A percentile compares a stretch with the other conserved stretches of the same genome.
Conservation (phyloP, 2,888 invertebrate species). For the Laothoe populi region DNA sequence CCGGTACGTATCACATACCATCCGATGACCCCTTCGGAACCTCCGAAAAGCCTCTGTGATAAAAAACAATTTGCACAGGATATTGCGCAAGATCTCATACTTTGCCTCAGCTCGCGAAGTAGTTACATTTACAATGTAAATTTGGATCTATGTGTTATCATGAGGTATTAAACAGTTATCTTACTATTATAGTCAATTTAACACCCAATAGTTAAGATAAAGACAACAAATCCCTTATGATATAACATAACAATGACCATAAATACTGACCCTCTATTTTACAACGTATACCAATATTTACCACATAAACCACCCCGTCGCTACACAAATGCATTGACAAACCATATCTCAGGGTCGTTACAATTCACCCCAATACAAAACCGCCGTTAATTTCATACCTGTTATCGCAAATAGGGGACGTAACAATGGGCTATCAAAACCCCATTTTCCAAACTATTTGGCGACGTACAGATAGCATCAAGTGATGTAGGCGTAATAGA, state of each 20-base stretch:
- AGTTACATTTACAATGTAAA: too few species aligned
- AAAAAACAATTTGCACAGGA: too few species aligned
- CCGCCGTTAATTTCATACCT: constrained; percentile 22
- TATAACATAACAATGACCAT: not conserved
- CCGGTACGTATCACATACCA: too few species aligned
- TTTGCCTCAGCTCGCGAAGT: too few species aligned
- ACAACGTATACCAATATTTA: too few species aligned
- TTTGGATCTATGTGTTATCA: too few species aligned
- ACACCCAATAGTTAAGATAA: not conserved
- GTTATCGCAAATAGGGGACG: constrained; percentile 24
- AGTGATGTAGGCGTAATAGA: constrained; percentile 22
- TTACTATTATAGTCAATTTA: not conserved
- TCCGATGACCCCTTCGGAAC: too few species aligned
- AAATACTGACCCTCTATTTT: too few species aligned
- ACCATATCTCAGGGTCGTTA: not conserved
- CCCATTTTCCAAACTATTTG: constrained; percentile 28
- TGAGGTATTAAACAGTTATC: too few species aligned
- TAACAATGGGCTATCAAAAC: constrained; percentile 26
- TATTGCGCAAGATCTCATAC: too few species aligned
- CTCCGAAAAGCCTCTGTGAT: too few species aligned
- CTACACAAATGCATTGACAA: not conserved
- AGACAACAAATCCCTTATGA: not conserved
- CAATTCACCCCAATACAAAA: constrained; percentile 11
- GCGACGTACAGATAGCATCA: constrained; percentile 21
- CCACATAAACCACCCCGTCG: constrained; percentile 1